Evolutionary conservation across 2,888 invertebrate species (phyloP).

Genomic region (Papilio elwesi): DNA sequence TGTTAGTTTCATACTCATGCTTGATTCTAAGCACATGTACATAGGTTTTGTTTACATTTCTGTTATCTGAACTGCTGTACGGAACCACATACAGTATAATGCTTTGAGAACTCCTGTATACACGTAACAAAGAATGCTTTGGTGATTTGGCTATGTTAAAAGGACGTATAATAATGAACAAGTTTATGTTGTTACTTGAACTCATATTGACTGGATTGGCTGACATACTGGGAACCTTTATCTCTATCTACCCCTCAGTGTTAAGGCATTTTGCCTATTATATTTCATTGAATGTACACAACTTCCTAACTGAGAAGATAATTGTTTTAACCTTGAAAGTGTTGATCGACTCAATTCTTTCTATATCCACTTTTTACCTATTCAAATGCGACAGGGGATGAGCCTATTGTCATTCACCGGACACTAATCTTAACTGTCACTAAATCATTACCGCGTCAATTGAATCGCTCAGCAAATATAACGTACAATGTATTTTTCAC

Average conservation of each 20-base stretch:
- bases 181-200: not conserved
- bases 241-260: no score
- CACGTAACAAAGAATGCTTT: no score
- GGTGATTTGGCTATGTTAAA: no score
- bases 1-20: not conserved
- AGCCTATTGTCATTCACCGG: not conserved
- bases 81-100: not conserved
- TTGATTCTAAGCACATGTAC: not conserved
- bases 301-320: no score
- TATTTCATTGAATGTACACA: no score
- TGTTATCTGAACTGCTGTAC: not conserved
- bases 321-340: no score
- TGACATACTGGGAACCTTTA: no score
- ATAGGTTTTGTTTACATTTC: conserved; percentile 3
- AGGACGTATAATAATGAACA: no score
- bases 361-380: no score
- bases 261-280: no score
- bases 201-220: no score
- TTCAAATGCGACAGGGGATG: not conserved
- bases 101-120: not conserved
- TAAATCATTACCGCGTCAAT: not conserved
- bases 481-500: conserved; percentile 3
- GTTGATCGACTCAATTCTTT: no score
- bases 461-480: conserved; percentile 1
- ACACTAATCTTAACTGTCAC: not conserved